Evolutionary conservation across 2,888 invertebrate genomes (phyloP).

Genomic region (Drosophila melanosoma): DNA sequence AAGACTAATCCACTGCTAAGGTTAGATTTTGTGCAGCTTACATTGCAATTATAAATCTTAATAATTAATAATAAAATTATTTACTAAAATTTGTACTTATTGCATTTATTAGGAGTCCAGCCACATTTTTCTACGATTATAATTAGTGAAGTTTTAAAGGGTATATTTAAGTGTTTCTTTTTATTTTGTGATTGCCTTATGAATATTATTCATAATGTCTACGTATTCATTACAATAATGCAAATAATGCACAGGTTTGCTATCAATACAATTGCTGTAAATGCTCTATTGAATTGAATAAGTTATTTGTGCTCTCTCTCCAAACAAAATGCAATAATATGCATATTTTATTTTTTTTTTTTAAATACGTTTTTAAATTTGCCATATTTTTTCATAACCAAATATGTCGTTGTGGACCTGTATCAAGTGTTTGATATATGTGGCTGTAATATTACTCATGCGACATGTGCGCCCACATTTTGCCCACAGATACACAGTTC

Average conservation of each 20-base stretch:
- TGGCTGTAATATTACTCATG: constrained; percentile 69
- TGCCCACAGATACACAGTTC: constrained; percentile 55
- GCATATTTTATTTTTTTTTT: background rate
- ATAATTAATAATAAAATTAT: background rate
- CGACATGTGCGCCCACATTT: constrained; percentile 54
- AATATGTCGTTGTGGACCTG: constrained; percentile 6
- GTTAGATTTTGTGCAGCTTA: background rate
- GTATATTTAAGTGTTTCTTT: background rate
- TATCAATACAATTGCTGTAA: background rate
- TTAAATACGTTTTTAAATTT: background rate
- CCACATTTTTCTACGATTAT: background rate
- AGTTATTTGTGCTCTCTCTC: constrained; percentile 26
- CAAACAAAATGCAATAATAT: constrained; percentile 15
- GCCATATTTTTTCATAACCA: background rate
- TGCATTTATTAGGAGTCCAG: background rate
- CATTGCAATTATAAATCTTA: too few relatives aligned
- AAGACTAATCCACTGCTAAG: background rate
- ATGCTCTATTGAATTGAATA: constrained; percentile 28
- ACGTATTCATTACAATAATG: constrained; percentile 45
- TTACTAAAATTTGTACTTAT: background rate
- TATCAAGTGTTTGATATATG: constrained; percentile 15
- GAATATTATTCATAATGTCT: constrained; percentile 15
- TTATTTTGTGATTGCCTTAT: background rate
- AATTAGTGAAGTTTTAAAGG: background rate
- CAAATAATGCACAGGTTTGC: background rate